Base-by-base conservation (phyloP, 2,797 vertebrate genomes). In the Neosilurus mollespiculum region DNA sequence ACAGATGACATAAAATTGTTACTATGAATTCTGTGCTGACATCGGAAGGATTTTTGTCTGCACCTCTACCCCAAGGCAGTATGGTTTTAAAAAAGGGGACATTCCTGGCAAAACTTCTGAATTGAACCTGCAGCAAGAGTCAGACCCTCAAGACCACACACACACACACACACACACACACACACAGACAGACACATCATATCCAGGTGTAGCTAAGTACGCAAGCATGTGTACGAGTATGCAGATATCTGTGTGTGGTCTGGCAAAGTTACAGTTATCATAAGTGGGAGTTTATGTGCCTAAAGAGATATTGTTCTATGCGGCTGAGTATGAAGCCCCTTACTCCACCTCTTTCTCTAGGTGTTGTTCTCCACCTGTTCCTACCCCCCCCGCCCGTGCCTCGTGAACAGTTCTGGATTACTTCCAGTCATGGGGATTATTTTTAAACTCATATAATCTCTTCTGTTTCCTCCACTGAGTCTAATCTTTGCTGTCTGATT, bases 401-500 rank as follows among this genome's bases (percentile, higher is more conserved):
- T 88, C 87, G 82, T 83, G 88, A 87, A 89, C 59, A 9, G 81
- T 18, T 78, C 86, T 93, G 93, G 92, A 92, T 8, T 24, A 12
- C 81, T 88, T 91, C 93, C 91, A 93, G 66, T 80, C 54, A 77
- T 84, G 78, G 82, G 92, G 91, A 93, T 95, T 93, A 94, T 89
- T 82, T 91, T 82, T 93, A 93, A 93, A 92, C 85, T 84, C 88
- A 72, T 86, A 53, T 94, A 94, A 95, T 94, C 92, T 92, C 87
- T 81, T 65, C 84, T 92, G 91, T 93, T 95, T 95, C 94, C 94
- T 94, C 78, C 65, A 83, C 80, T 37, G 62, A 86, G 72, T 70
- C 81, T 75, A 79, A 83, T 83, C 51, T 30, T 76, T 76, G 70
- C 56, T n/a, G 59, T 82, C 71, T 78, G 61, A 81, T 67, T 14